Percentiles rank a stretch among this genome's conserved stretches.
phyloP scores from a whole-genome alignment of 2,797 vertebrate genomes.

The Otolemur crassicaudatus region DNA sequence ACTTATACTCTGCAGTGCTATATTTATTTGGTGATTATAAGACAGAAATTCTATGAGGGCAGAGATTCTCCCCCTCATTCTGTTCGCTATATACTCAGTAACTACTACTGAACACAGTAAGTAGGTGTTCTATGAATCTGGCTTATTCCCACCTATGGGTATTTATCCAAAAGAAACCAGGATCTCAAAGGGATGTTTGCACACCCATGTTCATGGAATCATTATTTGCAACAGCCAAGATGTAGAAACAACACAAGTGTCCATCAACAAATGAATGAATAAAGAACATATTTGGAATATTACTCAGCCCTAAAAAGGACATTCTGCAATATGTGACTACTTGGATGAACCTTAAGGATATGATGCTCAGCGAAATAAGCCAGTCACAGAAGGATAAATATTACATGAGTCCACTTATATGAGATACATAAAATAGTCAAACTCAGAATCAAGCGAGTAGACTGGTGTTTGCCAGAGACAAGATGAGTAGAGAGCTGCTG shows the following conservation, averaged over 20 bases:
- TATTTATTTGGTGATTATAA: conserved; percentile 1
- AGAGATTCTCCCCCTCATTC: background rate
- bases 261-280: background rate
- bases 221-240: background rate
- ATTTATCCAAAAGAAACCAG: background rate
- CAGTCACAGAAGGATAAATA: background rate
- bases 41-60: background rate
- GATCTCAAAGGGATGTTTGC: background rate
- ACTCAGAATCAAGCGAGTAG: background rate
- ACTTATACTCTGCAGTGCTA: background rate
- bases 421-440: background rate
- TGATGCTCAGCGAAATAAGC: background rate
- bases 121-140: background rate
- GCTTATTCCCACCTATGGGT: background rate
- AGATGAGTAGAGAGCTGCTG: background rate
- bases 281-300: background rate
- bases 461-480: background rate
- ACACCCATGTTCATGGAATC: background rate
- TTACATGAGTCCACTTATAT: background rate
- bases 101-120: background rate
- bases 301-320: background rate
- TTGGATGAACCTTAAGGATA: background rate
- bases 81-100: background rate
- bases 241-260: background rate
- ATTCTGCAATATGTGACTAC: background rate